Evolutionary conservation across 2,888 invertebrate genomes (phyloP).

Genomic region (Hydraecia micacea): DNA sequence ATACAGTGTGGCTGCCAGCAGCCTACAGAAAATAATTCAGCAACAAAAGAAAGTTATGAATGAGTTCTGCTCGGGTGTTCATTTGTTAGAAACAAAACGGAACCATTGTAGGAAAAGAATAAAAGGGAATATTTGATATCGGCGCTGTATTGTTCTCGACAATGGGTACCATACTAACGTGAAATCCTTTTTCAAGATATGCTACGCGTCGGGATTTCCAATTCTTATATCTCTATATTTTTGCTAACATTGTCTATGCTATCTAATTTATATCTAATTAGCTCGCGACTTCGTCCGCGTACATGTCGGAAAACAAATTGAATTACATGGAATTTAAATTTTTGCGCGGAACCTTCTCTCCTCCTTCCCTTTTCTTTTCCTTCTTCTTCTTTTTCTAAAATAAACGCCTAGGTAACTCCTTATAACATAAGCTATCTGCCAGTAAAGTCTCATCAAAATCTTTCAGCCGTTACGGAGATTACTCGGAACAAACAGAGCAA

Average conservation of each 20-base stretch:
- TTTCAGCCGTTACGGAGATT: background rate
- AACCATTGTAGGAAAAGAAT: constrained; percentile 25
- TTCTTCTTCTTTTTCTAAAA: no score
- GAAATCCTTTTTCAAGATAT: constrained; percentile 14
- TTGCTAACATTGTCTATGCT: no score
- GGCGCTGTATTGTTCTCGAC: constrained; percentile 15
- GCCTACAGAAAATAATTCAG: constrained; percentile 27
- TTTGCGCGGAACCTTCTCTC: background rate
- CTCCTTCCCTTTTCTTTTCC: no score
- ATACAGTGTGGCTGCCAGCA: constrained; percentile 11
- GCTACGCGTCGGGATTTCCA: background rate
- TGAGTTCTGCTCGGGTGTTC: background rate
- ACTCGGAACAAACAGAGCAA: background rate
- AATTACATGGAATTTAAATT: no score
- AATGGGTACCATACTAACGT: background rate
- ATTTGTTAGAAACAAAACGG: constrained; percentile 45
- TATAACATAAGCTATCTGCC: background rate
- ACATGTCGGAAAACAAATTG: no score
- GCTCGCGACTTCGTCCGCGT: no score
- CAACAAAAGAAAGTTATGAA: constrained; percentile 46
- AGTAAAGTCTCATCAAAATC: background rate
- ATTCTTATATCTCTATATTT: background rate
- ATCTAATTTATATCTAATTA: no score
- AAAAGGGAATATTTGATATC: constrained; percentile 28
- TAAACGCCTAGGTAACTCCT: no score